phyloP scores from a whole-genome alignment of 2,113 vertebrate species.

The Callocephalon fimbriatum region DNA sequence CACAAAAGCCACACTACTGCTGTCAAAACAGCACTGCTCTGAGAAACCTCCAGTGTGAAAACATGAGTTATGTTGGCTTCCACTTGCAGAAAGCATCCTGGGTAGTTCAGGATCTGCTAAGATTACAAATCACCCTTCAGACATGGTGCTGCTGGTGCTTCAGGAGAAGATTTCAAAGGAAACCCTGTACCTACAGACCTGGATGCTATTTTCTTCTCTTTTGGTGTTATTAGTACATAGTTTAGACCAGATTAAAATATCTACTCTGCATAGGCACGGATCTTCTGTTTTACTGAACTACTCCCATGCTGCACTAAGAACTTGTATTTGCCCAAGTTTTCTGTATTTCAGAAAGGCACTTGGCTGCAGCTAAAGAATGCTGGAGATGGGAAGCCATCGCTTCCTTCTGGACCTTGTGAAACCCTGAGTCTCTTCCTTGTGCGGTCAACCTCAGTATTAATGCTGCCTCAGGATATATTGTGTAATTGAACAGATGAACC shows the following conservation, averaged over 20 bases:
- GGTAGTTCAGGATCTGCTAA: neutral
- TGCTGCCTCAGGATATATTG: accelerated
- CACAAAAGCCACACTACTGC: neutral
- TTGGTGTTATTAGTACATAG: neutral
- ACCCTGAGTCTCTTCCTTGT: neutral
- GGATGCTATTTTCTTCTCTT: neutral
- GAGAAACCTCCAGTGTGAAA: neutral
- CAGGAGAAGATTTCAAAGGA: neutral
- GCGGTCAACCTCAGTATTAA: neutral
- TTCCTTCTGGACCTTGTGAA: neutral
- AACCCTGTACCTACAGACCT: neutral
- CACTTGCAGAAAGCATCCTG: neutral
- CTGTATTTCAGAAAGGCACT: neutral
- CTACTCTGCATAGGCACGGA: neutral
- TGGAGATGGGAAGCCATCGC: neutral
- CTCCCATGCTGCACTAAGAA: neutral
- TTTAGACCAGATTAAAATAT: neutral
- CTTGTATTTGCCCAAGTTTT: neutral
- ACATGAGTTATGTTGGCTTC: neutral
- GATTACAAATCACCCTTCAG: neutral
- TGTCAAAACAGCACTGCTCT: neutral
- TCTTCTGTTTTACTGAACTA: neutral
- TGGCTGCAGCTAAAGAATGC: neutral
- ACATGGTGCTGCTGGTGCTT: neutral
- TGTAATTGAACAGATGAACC: neutral